phyloP scores from a whole-genome alignment of 2,113 vertebrate genomes.

The Pelodiscus sinensis region DNA sequence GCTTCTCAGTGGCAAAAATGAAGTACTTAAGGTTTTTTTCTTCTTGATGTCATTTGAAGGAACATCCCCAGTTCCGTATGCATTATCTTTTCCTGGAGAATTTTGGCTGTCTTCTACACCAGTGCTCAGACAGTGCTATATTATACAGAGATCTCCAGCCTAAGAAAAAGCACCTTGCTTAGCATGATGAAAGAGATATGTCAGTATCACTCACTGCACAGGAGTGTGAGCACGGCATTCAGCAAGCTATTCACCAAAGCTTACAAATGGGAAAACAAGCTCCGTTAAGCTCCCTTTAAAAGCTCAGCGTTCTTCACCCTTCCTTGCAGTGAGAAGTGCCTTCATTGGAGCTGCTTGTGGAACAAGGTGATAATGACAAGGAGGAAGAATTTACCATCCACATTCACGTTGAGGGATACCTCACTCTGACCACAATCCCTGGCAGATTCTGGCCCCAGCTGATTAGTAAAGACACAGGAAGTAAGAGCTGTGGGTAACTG shows the following conservation, averaged over 20 bases:
- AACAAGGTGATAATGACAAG: neutral
- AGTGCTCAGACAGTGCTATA: neutral
- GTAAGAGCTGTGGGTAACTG: neutral
- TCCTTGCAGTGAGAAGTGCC: neutral
- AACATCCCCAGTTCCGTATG: neutral
- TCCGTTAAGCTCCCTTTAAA: neutral
- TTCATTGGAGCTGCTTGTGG: neutral
- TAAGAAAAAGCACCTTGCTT: constrained; percentile 13
- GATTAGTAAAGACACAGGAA: neutral
- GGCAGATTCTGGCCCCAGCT: neutral
- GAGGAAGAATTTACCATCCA: neutral
- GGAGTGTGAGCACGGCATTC: neutral
- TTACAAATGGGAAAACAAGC: neutral
- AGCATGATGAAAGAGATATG: neutral
- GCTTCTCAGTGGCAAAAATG: neutral
- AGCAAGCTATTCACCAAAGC: constrained; percentile 11
- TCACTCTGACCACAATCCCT: neutral
- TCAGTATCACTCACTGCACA: neutral
- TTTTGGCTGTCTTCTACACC: neutral
- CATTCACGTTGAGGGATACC: neutral
- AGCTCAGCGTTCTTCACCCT: neutral
- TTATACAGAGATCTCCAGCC: neutral
- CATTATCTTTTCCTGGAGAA: neutral
- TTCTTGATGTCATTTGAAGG: neutral
- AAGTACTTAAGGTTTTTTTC: neutral